Base-by-base conservation (phyloP, 2,797 vertebrate species). In the Gambusia yucatana region DNA sequence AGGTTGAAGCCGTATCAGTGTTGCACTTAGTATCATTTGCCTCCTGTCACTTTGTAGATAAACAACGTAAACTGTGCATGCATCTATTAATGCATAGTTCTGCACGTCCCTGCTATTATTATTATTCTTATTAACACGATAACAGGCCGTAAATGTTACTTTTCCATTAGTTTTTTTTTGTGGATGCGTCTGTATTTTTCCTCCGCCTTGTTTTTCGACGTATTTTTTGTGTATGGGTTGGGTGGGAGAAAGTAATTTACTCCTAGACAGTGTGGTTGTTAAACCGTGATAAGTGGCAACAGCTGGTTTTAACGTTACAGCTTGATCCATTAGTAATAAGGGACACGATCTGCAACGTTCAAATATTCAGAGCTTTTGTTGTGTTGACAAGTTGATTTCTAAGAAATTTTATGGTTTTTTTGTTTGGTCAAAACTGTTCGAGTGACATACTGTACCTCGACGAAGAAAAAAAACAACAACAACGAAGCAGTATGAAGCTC, bases 21-120 rank as follows among this genome's bases (percentile, higher is more conserved):
- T 78, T 44, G 77, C 83, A 86, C 80, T 87, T 84, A 77, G 75
- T 76, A 73, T 75, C 77, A 72, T 17, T 80, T 65, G 55, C 75
- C 82, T 69, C 72, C 44, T 69, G 76, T 76, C 83, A 86, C 84
- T 77, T 67, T 77, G 84, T 61, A 82, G 52, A 78, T 74, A 80
- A 88, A 91, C 82, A 85, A 17, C 86, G 72, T 36, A 82, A 83
- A 59, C 55, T 30, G 86, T 59, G 9, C 75, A 46, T 82, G 83
- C 73, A 83, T 86, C 75, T 79, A 83, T 82, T 46, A 71, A 72
- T 76, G 85, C 89, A 88, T 69, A 73, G 3, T 78, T 70, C 61
- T 71, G 39, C 86, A 14, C 73, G 39, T 46, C 57, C 39, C 52
- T 44, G n/a, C 4, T 10, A 44, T 44, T 82, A 1, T 43, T 82